phyloP scores from a whole-genome alignment of 2,113 vertebrate genomes.

The Leiothrix lutea region DNA sequence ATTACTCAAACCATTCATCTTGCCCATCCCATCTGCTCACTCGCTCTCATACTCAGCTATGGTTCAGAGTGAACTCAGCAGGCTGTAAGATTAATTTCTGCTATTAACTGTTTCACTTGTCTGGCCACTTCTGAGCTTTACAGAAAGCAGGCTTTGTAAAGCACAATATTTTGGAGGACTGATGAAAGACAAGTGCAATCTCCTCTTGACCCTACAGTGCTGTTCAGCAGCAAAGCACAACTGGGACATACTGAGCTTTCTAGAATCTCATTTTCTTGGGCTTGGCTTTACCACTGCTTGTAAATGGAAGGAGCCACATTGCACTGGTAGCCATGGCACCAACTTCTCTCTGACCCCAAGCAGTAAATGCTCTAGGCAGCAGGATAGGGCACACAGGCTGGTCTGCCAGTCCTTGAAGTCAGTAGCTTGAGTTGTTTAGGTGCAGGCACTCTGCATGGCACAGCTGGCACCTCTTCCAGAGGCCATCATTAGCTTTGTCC shows the following conservation, averaged over 20 bases:
- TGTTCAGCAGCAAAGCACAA: neutral
- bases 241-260: neutral
- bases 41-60: conserved; percentile 21
- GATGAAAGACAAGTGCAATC: conserved; percentile 30
- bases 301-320: neutral
- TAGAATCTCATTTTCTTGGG: neutral
- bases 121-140: conserved; percentile 31
- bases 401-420: neutral
- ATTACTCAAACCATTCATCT: conserved; percentile 54
- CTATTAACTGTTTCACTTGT: conserved; percentile 56
- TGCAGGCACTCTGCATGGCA: neutral
- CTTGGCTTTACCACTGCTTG: neutral
- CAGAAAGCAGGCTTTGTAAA: neutral
- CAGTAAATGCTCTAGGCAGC: neutral
- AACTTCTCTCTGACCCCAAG: neutral
- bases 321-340: neutral
- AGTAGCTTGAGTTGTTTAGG: neutral
- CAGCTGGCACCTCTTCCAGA: neutral
- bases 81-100: conserved; percentile 53
- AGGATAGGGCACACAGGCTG: neutral
- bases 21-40: conserved; percentile 45
- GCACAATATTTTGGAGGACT: neutral
- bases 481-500: neutral
- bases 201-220: neutral
- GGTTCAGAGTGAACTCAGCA: conserved; percentile 55